These are phyloP conservation scores for Nerophis lumbriciformis DNA, from an alignment of 2,113 vertebrate genomes.

Conservation along the genomic window DNA sequence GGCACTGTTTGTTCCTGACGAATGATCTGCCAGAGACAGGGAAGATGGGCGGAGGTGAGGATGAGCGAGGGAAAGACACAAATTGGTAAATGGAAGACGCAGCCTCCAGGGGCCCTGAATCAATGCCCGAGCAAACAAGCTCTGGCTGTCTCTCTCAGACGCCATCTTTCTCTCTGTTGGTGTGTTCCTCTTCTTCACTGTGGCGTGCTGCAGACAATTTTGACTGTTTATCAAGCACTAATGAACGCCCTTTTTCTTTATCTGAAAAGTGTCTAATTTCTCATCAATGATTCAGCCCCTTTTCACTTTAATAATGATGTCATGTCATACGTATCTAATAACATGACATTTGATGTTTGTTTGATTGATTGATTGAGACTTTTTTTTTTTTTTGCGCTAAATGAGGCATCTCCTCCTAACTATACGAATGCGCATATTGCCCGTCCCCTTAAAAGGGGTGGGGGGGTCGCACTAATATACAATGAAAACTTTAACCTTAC, in stretches of 20 bases:
- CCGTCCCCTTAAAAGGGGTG: too few relatives aligned
- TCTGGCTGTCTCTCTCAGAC: slow-evolving; percentile 36
- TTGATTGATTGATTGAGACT: too few relatives aligned
- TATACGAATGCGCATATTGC: too few relatives aligned
- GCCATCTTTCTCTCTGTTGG: slow-evolving; percentile 43
- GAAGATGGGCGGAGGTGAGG: slow-evolving; percentile 57
- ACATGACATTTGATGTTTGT: too few relatives aligned
- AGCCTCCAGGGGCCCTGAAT: slow-evolving; percentile 63
- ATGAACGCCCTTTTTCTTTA: slow-evolving; percentile 17
- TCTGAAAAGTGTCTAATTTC: slow-evolving; percentile 26
- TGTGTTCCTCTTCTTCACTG: slow-evolving; percentile 20
- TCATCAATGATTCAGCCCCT: slow-evolving; percentile 21
- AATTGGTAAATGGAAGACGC: slow-evolving; percentile 71
- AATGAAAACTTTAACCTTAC: too few relatives aligned
- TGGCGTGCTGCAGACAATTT: slow-evolving; percentile 8
- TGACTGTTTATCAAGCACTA: slow-evolving; percentile 12
- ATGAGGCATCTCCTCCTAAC: too few relatives aligned
- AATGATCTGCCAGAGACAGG: slow-evolving; percentile 60
- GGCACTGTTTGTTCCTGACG: slow-evolving; percentile 64
- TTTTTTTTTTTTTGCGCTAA: too few relatives aligned
- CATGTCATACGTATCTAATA: too few relatives aligned
- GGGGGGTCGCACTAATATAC: too few relatives aligned
- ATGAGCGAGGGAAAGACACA: slow-evolving; percentile 65
- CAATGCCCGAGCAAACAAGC: slow-evolving; percentile 65
- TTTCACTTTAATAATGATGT: too few relatives aligned